Percentiles rank a stretch among this genome's conserved stretches.
Evolutionary conservation across 2,113 vertebrate genomes (phyloP).

Genomic region (Anhinga rufa): DNA sequence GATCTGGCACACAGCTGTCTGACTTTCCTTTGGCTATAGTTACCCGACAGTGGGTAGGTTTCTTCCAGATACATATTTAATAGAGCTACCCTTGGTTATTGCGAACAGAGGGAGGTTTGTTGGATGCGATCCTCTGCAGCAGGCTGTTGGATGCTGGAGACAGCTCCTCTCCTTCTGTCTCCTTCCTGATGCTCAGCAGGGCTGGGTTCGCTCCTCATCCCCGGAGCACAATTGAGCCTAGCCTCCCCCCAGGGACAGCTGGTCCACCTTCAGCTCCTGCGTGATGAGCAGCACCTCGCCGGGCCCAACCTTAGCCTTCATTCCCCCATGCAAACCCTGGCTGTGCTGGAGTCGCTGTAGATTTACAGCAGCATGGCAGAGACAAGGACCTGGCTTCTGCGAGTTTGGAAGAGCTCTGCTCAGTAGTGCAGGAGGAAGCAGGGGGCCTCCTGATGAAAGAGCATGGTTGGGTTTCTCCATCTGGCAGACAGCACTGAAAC

Average conservation of each 20-base stretch:
- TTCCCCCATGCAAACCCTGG: background rate
- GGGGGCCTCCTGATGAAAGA: background rate
- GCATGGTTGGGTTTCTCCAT: background rate
- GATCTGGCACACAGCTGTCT: background rate
- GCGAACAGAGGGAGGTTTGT: background rate
- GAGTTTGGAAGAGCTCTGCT: background rate
- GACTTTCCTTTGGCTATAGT: background rate
- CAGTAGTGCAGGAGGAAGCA: background rate
- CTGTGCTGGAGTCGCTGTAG: background rate
- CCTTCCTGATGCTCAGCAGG: background rate
- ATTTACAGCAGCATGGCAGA: background rate
- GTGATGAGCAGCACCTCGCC: background rate
- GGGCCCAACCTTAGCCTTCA: accelerated
- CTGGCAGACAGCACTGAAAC: background rate
- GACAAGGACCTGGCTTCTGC: accelerated
- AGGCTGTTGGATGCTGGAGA: background rate
- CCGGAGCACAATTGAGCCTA: accelerated
- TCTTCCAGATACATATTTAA: background rate
- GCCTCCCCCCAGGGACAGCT: background rate
- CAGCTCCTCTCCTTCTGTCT: background rate
- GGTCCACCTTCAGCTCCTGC: background rate
- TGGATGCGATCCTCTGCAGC: background rate
- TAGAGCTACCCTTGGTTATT: background rate
- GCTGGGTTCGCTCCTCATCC: background rate
- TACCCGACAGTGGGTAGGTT: background rate